Evolutionary conservation across 2,888 invertebrate genomes (phyloP), one percentile per base, ranked within the genome.

Genomic region (Luffia ferchaultella): DNA sequence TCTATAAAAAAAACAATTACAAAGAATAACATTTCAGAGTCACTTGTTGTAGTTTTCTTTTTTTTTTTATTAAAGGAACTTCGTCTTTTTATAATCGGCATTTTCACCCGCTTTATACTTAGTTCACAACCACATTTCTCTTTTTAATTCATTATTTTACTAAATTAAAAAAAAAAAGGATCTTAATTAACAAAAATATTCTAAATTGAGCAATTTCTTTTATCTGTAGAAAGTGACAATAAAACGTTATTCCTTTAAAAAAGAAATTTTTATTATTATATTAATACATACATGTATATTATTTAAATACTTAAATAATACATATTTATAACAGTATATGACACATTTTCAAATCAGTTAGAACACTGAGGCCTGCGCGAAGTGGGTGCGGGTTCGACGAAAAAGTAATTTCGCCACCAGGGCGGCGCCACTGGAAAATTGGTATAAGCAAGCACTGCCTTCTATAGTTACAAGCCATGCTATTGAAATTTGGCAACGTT

Each of bases 81-180:
- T 67, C 62, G 20, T 16, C 16, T 42, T 9, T 42, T 16, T 9
- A 9, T 42, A 42, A 3, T 50, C 30, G 30, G 47, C 48, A 57
- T 58, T 57, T 62, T 59, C 58, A 54, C 60, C 63, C 50, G 53
- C 55, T 61, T 68, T 75, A 74, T 68, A 73, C 61, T 62, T 70
- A 75, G 68, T 59, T 80, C 82, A 82, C 82, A 82, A 82, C 82
- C 79, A 69, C 76, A 58, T 65, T 72, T 68, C 62, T 58, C 60
- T 60, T 63, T 44, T 65, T 58, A 63, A 58, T 58, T 56, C 47
- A 58, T 60, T 47, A 53, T 60, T 12, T 12, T 30, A 7, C 30
- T 30, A 30, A 30, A 12, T 30, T 12, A 12, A 30, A 30, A 12
- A 30, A n/a, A n/a, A 3, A 30, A 30, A 30, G 5, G 30, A 30